Evolutionary conservation across 2,113 vertebrate genomes (phyloP), one percentile per base, ranked within the genome.

Genomic region (Gopherus evgoodei): DNA sequence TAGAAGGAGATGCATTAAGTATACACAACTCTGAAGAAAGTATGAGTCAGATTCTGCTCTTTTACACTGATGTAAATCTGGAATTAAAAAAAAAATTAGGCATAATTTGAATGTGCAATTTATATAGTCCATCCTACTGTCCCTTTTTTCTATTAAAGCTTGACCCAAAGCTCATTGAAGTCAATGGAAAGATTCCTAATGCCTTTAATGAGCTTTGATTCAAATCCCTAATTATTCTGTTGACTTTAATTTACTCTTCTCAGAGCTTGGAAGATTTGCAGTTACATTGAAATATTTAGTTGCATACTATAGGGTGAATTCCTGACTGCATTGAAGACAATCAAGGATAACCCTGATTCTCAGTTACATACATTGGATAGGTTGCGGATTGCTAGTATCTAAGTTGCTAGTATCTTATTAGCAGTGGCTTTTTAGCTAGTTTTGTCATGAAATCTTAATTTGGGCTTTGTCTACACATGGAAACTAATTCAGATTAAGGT

Each of bases 1-100:
- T 57, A 57, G 54, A 57, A 59, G 25, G 27, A 59, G 57, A n/a
- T 78, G 57, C n/a, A 82, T 75, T 50, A 57, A 69, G 13, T 38
- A 56, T 3, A 1, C 56, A 27, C 25, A 16, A 29, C 2, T 90
- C 47, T 50, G 78, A 49, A 53, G 49, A 78, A 13, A 8, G 2
- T 2, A 69, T 31, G 0, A 0, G 1, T 24, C 59, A 35, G 14
- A 16, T n/a, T 91, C 13, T 59, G 44, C 62, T 44, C 25, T 1
- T 11, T 44, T 78, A 86, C 9, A 12, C 24, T 14, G 21, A 6
- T 17, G 38, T n/a, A 88, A 42, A 44, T 25, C 49, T 50, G 12
- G 17, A 81, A 49, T 49, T 8, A 52, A 12, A 10, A 6, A 5
- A 2, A 13, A 82, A 19, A n/a, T 6, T 22, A 56, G 27, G 35